A percentile compares a stretch with the other conserved stretches of the same genome.
Conservation (phyloP, 2,888 invertebrate species). For the Atethmia centrago region DNA sequence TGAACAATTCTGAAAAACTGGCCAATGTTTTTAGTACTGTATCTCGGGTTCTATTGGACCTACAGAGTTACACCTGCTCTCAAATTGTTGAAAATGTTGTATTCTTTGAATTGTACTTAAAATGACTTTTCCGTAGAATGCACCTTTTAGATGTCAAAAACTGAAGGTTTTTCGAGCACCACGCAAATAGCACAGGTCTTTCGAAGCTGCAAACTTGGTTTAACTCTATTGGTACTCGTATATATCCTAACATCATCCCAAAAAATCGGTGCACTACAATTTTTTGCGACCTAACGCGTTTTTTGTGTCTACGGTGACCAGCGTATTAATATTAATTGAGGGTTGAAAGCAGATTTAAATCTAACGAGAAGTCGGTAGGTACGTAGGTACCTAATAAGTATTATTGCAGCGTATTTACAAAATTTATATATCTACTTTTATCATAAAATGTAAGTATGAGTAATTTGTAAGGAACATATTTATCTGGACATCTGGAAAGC, state of each 20-base stretch:
- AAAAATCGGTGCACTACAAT: not conserved
- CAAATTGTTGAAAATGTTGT: too few species aligned
- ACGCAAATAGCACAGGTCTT: not conserved
- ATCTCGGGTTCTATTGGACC: too few species aligned
- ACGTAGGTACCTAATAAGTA: not conserved
- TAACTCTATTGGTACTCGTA: not conserved
- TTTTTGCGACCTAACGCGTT: not conserved
- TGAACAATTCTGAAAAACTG: too few species aligned
- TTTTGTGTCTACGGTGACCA: not conserved
- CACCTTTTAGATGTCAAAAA: not conserved
- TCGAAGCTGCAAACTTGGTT: not conserved
- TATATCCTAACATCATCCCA: not conserved
- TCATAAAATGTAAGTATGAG: conserved; percentile 12
- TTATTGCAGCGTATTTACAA: conserved; percentile 9
- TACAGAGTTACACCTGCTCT: too few species aligned
- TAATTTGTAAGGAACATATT: conserved; percentile 30
- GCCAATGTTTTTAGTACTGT: too few species aligned
- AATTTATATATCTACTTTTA: conserved; percentile 41
- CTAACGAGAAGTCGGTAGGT: conserved; percentile 7
- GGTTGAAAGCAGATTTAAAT: conserved; percentile 24
- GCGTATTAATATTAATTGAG: conserved; percentile 6
- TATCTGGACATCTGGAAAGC: conserved; percentile 34
- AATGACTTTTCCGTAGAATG: not conserved
- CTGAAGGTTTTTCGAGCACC: not conserved
- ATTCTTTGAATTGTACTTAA: not conserved